Evolutionary conservation across 2,113 vertebrate species (phyloP).

Genomic region (Candoia aspera): DNA sequence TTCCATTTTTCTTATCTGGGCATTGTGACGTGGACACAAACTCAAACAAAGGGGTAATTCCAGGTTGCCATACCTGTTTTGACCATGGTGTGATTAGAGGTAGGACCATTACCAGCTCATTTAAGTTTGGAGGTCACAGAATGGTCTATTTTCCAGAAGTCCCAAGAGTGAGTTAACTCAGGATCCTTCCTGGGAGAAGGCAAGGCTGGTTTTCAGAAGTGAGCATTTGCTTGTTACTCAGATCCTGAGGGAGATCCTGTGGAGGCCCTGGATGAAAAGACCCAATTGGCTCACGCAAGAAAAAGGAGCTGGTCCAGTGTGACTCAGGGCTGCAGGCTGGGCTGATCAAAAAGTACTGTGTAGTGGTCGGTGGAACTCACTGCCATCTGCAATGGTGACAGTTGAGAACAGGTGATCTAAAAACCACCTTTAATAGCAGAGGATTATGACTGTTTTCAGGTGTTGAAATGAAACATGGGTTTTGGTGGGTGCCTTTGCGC

Average conservation of each 20-base stretch:
- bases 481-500: too few species aligned
- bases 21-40: neutral
- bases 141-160: neutral
- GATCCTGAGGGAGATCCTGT: neutral
- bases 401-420: neutral
- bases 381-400: neutral
- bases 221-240: too few species aligned
- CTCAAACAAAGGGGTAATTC: neutral
- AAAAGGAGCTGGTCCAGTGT: neutral
- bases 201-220: neutral
- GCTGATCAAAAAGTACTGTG: neutral
- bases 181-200: neutral
- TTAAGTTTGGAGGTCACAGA: neutral
- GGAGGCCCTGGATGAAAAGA: neutral
- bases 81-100: neutral
- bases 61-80: neutral
- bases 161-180: too few species aligned
- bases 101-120: neutral
- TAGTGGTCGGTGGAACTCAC: neutral
- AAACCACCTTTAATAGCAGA: neutral
- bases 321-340: too few species aligned
- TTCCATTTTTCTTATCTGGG: neutral
- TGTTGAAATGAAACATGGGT: too few species aligned
- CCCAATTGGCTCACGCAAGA: too few species aligned
- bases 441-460: too few species aligned